Evolutionary conservation across 2,113 vertebrate species (phyloP), one percentile per base, ranked within the genome.

Genomic region (Anarhynchus alexandrinus): DNA sequence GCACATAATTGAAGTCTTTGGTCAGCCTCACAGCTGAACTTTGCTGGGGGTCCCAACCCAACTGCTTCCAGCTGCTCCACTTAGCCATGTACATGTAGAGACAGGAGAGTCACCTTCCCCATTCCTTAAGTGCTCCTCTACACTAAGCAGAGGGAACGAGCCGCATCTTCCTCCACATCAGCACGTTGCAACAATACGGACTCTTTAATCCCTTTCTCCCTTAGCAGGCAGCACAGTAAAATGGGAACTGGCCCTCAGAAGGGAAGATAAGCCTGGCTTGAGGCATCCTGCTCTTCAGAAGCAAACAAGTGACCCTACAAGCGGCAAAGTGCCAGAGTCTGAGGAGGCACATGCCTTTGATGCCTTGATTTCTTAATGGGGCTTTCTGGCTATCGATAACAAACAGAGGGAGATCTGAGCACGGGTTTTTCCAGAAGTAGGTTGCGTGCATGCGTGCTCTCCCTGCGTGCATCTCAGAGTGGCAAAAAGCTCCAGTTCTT

Each of bases 351-450:
- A 4, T 19, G 51, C 52, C 97, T 98, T 98, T 97, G 97, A 98
- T 98, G 96, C 96, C 86, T 86, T 23, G 26, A 92, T 96, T 97
- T 96, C 97, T 97, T 97, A 96, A 94, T 73, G 94, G 93, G 95
- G 79, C 52, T 97, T 96, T 94, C 86, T 88, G 95, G 78, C 96
- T 97, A 95, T 92, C 77, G 87, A 93, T 89, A 67, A 95, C 93
- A 92, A 89, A 86, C 95, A 97, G 94, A 88, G 94, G 61, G 79
- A 94, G 96, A 96, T 97, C 89, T 86, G 86, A 98, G 80, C 18
- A 1, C 3, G 43, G 70, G 25, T 16, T 81, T 95, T 64, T 97
- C 94, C 95, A 96, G 93, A 91, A 96, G 96, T 4, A 83, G 81
- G 92, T 80, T 91, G 90, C 18, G 18, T 64, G 89, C 61, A 11